phyloP scores from a whole-genome alignment of 2,888 invertebrate species.

The Falcaria lacertinaria region DNA sequence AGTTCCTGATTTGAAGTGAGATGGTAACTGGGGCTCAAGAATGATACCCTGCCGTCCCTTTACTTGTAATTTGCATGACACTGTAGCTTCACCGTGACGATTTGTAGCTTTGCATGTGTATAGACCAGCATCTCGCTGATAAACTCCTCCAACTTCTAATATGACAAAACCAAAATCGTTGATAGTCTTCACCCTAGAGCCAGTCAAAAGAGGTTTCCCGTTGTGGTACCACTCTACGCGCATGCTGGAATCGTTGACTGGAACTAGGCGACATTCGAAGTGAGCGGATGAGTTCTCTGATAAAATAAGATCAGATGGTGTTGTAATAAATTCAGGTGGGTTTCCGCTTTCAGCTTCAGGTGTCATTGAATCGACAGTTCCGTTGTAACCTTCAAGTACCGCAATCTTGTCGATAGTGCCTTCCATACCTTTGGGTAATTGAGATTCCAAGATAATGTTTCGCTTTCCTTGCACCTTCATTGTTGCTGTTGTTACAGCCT shows the following conservation, averaged over 20 bases:
- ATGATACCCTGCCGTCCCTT: slow-evolving; percentile 93
- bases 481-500: slow-evolving; percentile 92
- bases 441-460: slow-evolving; percentile 94
- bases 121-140: slow-evolving; percentile 94
- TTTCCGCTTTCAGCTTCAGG: slow-evolving; percentile 91
- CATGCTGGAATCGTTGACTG: slow-evolving; percentile 95
- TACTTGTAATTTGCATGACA: slow-evolving; percentile 92
- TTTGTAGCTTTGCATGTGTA: slow-evolving; percentile 96
- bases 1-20: slow-evolving; percentile 92
- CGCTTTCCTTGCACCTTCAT: slow-evolving; percentile 96
- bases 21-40: slow-evolving; percentile 92
- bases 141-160: slow-evolving; percentile 95
- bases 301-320: slow-evolving; percentile 90
- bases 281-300: slow-evolving; percentile 94
- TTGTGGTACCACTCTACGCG: slow-evolving; percentile 99
- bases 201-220: slow-evolving; percentile 93
- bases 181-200: slow-evolving; percentile 96
- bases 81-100: slow-evolving; percentile 93
- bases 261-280: slow-evolving; percentile 93
- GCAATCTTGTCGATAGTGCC: slow-evolving; percentile 96
- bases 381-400: slow-evolving; percentile 91
- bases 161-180: slow-evolving; percentile 99
- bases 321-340: slow-evolving; percentile 94
- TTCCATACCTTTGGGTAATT: slow-evolving; percentile 95
- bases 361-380: slow-evolving; percentile 81